Evolutionary conservation across 2,888 invertebrate genomes (phyloP), one percentile per base, ranked within the genome.

Genomic region (Epirrhoe alternata): DNA sequence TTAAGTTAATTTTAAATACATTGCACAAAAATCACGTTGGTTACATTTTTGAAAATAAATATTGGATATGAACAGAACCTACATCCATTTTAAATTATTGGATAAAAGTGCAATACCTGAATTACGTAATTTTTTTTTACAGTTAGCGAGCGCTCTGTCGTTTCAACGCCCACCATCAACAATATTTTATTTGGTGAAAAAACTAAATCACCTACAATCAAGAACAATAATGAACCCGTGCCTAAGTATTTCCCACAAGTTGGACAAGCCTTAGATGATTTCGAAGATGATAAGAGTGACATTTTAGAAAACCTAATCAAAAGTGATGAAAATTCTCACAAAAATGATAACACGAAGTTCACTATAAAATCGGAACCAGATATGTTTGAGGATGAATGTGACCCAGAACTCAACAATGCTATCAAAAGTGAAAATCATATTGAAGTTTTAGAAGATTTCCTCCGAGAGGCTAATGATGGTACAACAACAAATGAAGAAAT

Each of bases 101-200:
- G 10, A 35, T 35, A 8, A 35, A 6, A 3, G 6, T 8, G 10
- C 35, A 8, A 35, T 10, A n/a, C n/a, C n/a, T 38, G 10, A 12
- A 42, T 42, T 8, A 42, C 10, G 42, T 17, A 0, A 33, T 24
- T n/a, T 35, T 38, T 24, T n/a, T 14, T 77, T 70, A 65, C 61
- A 77, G 73, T 62, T 12, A 67, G 54, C 50, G 33, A 58, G n/a
- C 47, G 30, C n/a, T 82, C 85, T 42, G 82, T 76, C 17, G 80
- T 83, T 1, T 83, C 87, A 0, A 91, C 92, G 1, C 90, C 92
- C 3, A 79, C 85, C 6, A 89, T 92, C 68, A 81, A 78, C 35
- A 86, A 87, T n/a, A 87, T 92, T 74, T 70, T 92, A 10, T 91
- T 90, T 72, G 90, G 89, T 5, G 79, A 77, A 8, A 81, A 80